Base-by-base conservation (phyloP, 2,113 vertebrate species). In the Oncorhynchus nerka region DNA sequence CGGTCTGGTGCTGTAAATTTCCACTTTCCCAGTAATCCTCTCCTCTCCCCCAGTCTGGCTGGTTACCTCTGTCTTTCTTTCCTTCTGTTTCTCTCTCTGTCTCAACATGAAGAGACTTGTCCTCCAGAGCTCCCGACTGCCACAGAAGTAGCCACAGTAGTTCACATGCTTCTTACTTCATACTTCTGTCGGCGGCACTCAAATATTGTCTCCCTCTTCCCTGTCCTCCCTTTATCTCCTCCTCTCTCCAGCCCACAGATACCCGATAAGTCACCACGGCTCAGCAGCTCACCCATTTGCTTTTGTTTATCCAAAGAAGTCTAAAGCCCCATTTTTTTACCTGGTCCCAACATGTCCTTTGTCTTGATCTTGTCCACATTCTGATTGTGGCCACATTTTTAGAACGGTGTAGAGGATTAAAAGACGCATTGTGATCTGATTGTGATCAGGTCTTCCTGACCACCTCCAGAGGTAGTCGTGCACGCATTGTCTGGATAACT, bases 1-100 rank as follows among this genome's bases (percentile, higher is more conserved):
- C 68, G 75, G 70, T 57, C 39, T n/a, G 70, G n/a, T 28, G 12
- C 15, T 55, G 48, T 51, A 51, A 19, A 16, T 55, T 71, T 71
- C 70, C 48, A 28, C 48, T 19, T 26, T 55, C 22, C 48, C 24
- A 28, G 22, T 71, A 55, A 55, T 55, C 51, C 51, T 55, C 51
- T 55, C 51, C 12, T 13, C 49, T 51, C 49, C 15, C 2, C 51
- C 51, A 55, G 15, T 55, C 51, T 16, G 16, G 16, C 51, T 55
- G 9, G 9, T 45, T 45, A 9, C 39, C 39, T 8, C 28, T 3
- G 15, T 22, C 24, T 67, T 26, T 72, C 24, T 75, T 5, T 67
- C 15, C 24, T 4, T 48, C 32, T 64, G 32, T 49, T 13, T 34
- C 3, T 70, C 20, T 49, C 2, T 9, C 13, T 39, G 65, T 28